These are phyloP conservation scores for Diorhabda sublineata DNA, from an alignment of 1,140 invertebrate genomes.

Conservation along the genomic window DNA sequence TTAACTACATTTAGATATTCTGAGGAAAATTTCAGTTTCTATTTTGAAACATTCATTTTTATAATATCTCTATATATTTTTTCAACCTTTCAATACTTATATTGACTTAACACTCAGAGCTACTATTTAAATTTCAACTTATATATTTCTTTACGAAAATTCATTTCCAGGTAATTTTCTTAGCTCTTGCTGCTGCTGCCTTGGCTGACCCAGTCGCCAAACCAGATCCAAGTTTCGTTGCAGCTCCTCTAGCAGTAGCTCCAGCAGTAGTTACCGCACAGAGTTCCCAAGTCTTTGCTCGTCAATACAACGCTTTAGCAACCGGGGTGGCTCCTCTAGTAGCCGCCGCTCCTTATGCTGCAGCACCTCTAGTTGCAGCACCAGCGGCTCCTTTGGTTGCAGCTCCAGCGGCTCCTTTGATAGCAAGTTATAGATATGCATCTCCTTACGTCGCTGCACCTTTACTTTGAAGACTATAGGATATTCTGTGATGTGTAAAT, in stretches of 20 bases:
- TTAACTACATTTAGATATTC: no score
- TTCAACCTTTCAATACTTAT: no score
- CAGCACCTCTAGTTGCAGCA: constrained; percentile 4
- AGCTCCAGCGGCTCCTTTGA: neutral
- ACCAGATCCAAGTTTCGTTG: constrained; percentile 37
- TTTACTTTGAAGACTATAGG: neutral
- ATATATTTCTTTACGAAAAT: no score
- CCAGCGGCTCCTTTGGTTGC: neutral
- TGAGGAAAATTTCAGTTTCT: no score
- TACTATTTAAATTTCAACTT: no score
- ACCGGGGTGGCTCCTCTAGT: constrained; percentile 34
- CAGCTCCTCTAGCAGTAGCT: constrained; percentile 18
- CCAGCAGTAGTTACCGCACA: constrained; percentile 52
- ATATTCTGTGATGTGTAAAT: no score
- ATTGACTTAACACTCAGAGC: no score
- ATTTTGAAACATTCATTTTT: no score
- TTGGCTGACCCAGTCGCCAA: constrained; percentile 43
- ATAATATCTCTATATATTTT: no score
- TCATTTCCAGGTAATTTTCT: neutral
- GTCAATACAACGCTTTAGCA: constrained; percentile 58
- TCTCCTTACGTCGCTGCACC: neutral
- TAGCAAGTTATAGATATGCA: neutral
- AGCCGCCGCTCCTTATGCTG: constrained; percentile 4
- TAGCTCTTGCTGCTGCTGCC: neutral
- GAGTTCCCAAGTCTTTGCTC: constrained; percentile 60